Base-by-base conservation (phyloP, 1,140 invertebrate species). In the Drosophila eugracilis region DNA sequence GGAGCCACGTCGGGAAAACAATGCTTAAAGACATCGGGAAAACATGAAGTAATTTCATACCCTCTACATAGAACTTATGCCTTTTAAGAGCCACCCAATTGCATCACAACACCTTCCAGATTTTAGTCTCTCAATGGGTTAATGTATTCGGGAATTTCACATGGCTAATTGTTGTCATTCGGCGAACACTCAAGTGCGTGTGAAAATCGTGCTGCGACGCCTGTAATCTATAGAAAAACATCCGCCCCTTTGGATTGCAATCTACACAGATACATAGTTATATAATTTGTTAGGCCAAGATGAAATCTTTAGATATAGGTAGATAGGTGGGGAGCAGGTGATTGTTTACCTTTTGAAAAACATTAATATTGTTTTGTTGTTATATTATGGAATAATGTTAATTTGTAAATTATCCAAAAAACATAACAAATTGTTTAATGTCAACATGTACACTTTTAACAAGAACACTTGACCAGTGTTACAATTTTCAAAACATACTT, bases 181-280 rank as follows among this genome's bases (percentile, higher is more conserved):
- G 54, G 28, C 39, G 3, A 59, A 57, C 39, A 60, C 19, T 44
- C 74, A 66, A 39, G 59, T 81, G 80, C 79, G 79, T 86, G 80
- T 86, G 80, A 85, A 85, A 86, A 48, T 74, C 41, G 15, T 22
- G 48, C 14, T 72, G 36, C 24, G 37, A 57, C 36, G 52, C 24
- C 15, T 54, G 30, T 42, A 45, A 47, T 44, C 52, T 30, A 22
- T 28, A 49, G 22, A 30, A 73, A 72, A 73, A 73, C 57, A 73
- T 73, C 70, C 57, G 70, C 57, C 53, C 52, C 36, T 4, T 37
- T 44, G 21, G 24, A 34, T 10, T n/a, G 9, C 4, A 36, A 36
- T 26, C 10, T 28, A 10, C 5, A 47, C 24, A 15, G 26, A 12
- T 10, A 44, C 7, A 14, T 10, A 26, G 21, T 4, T 24, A 12